These are phyloP conservation scores for Neodiprion fabricii DNA, from an alignment of 1,140 invertebrate species.

Conservation along the genomic window DNA sequence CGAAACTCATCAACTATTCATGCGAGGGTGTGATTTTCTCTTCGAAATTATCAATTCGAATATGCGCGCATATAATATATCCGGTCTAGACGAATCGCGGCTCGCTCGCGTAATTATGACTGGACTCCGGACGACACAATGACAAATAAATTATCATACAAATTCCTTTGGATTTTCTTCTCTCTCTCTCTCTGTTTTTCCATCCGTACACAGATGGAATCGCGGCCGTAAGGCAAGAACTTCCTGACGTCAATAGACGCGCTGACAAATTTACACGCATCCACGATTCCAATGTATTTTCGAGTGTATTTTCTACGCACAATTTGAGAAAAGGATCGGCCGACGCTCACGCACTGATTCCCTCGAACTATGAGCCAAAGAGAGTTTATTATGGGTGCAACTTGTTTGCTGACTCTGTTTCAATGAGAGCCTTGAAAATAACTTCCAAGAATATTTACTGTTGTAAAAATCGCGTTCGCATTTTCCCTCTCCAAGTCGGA, in stretches of 20 bases:
- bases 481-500: slow-evolving; percentile 13
- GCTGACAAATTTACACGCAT: slow-evolving; percentile 3
- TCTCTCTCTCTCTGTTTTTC: too few relatives aligned
- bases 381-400: slow-evolving; percentile 3
- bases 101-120: neutral
- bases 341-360: slow-evolving; percentile 17
- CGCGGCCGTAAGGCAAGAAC: slow-evolving; percentile 25
- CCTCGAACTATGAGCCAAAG: neutral
- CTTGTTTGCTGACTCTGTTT: neutral
- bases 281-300: too few relatives aligned
- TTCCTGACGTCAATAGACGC: slow-evolving; percentile 39
- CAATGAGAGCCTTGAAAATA: neutral
- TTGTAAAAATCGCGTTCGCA: slow-evolving; percentile 3
- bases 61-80: neutral
- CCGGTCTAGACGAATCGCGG: neutral
- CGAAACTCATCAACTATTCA: neutral
- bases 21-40: neutral
- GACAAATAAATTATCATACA: slow-evolving; percentile 49
- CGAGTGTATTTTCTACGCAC: too few relatives aligned
- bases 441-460: neutral
- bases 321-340: slow-evolving; percentile 16
- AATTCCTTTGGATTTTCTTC: slow-evolving; percentile 27
- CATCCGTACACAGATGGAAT: neutral
- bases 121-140: slow-evolving; percentile 35
- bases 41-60: neutral